Percentiles rank a stretch among this genome's conserved stretches.
Conservation (phyloP, 2,888 invertebrate genomes). For the Calliopum simillimum region DNA sequence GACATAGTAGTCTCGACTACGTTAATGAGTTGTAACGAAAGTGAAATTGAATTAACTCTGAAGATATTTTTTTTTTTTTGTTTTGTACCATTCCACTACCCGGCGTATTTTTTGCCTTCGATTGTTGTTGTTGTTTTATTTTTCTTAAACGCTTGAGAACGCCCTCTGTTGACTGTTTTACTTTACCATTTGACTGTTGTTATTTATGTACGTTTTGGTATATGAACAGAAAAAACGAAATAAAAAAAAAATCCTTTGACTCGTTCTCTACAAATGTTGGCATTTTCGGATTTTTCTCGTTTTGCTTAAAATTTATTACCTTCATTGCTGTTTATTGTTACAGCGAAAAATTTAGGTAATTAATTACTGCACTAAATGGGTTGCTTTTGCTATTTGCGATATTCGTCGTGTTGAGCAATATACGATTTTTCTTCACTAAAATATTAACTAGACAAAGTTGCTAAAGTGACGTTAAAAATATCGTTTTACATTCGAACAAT, state of each 20-base stretch:
- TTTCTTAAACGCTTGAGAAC: conserved; percentile 21
- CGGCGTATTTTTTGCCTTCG: not conserved
- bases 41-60: conserved; percentile 43
- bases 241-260: conserved; percentile 21
- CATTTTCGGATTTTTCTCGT: not conserved
- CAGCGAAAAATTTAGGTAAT: conserved; percentile 8
- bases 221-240: conserved; percentile 18
- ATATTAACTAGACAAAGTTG: too few relatives aligned
- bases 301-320: conserved; percentile 10
- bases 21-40: conserved; percentile 45
- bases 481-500: too few relatives aligned
- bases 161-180: conserved; percentile 13
- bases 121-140: too few relatives aligned
- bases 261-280: conserved; percentile 14
- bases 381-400: not conserved
- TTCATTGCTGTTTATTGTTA: not conserved
- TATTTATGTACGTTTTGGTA: conserved; percentile 1
- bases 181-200: not conserved
- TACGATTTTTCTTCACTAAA: not conserved
- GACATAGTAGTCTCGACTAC: conserved; percentile 19
- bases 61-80: not conserved
- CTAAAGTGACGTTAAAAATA: too few relatives aligned
- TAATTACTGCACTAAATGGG: conserved; percentile 9
- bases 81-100: not conserved
- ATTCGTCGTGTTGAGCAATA: conserved; percentile 4